Evolutionary conservation across 2,888 invertebrate genomes (phyloP).

Genomic region (Lithodes maja): DNA sequence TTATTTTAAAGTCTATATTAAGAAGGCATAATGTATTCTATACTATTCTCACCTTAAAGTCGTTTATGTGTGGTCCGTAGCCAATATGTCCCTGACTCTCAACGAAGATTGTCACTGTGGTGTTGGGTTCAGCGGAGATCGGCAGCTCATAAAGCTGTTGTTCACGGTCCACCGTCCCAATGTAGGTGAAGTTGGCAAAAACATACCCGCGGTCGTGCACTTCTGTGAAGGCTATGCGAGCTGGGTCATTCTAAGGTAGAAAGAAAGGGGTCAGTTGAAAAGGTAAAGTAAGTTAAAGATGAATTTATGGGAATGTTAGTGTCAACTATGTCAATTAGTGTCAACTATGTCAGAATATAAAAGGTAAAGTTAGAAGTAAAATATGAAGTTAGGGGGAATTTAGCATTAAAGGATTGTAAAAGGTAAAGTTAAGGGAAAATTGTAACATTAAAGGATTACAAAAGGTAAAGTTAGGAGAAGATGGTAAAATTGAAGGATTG

Average conservation of each 20-base stretch:
- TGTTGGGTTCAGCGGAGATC: constrained; percentile 74
- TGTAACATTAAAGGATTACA: no score
- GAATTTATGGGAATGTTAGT: not conserved
- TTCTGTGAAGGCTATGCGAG: constrained; percentile 77
- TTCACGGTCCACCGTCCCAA: constrained; percentile 73
- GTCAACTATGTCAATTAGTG: not conserved
- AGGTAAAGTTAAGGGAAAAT: no score
- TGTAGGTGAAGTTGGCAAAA: constrained; percentile 78
- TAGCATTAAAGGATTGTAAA: no score
- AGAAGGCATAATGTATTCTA: no score
- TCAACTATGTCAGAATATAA: not conserved
- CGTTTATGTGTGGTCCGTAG: constrained; percentile 75
- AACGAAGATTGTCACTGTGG: constrained; percentile 75
- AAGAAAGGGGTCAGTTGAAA: not conserved
- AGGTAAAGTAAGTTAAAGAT: not conserved
- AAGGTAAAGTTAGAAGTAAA: not conserved
- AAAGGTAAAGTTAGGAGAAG: no score
- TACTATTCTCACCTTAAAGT: constrained; percentile 64
- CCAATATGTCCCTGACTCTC: constrained; percentile 91
- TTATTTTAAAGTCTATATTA: no score
- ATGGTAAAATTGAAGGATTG: no score
- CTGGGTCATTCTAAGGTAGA: constrained; percentile 73
- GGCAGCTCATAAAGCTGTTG: constrained; percentile 72
- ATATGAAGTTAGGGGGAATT: no score
- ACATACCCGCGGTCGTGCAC: constrained; percentile 84